A percentile compares a stretch with the other conserved stretches of the same genome.
phyloP scores from a whole-genome alignment of 2,113 vertebrate genomes.

The Fulica atra region DNA sequence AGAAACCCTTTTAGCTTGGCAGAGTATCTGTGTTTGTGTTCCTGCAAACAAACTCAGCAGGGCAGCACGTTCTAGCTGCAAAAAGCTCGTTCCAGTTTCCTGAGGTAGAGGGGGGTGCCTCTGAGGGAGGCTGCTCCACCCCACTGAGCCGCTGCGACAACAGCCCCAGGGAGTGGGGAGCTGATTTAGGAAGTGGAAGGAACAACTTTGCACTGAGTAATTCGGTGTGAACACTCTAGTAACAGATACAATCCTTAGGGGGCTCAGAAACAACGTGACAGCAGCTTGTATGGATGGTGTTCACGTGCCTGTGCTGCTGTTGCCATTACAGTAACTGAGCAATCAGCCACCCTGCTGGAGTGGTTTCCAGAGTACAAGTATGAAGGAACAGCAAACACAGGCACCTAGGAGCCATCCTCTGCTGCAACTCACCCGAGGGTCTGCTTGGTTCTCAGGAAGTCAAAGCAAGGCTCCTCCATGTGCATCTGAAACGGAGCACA shows the following conservation, averaged over 20 bases:
- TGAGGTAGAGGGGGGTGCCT: neutral
- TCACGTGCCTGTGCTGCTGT: neutral
- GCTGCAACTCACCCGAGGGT: constrained; percentile 86
- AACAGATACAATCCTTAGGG: neutral
- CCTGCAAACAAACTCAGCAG: neutral
- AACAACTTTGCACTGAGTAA: neutral
- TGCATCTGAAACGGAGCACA: constrained; percentile 86
- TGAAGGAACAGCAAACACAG: neutral
- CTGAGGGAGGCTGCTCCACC: neutral
- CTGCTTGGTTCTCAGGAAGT: constrained; percentile 96
- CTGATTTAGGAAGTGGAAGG: neutral
- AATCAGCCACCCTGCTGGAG: neutral
- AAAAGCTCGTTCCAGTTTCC: neutral
- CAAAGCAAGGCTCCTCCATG: constrained; percentile 98
- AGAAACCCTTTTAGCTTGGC: neutral
- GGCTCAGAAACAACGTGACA: neutral
- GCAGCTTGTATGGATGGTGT: neutral
- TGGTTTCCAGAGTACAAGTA: neutral
- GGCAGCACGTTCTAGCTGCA: neutral
- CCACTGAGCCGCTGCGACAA: neutral
- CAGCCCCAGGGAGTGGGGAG: neutral
- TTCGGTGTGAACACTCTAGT: neutral
- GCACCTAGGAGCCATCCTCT: neutral
- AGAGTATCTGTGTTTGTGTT: neutral
- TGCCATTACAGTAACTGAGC: neutral